Evolutionary conservation across 2,888 invertebrate genomes (phyloP).

Genomic region (Luperina nickerlii): DNA sequence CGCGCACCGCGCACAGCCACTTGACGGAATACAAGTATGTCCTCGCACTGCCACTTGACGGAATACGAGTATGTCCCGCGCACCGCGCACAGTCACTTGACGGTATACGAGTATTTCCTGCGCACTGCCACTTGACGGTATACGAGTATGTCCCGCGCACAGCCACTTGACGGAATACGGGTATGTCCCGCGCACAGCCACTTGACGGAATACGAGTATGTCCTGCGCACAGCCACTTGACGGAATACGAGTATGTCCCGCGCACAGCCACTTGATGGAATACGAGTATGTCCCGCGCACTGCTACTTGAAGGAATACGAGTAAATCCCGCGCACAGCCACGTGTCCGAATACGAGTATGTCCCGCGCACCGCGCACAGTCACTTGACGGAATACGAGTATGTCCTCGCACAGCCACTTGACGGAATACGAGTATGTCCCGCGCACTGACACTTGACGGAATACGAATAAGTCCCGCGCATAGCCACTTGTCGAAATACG

Average conservation of each 20-base stretch:
- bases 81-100: too few species aligned
- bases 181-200: not conserved
- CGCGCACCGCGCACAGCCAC: too few species aligned
- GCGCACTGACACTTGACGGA: too few species aligned
- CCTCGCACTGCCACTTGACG: not conserved
- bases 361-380: too few species aligned
- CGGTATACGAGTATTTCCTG: too few species aligned
- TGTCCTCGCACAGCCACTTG: not conserved
- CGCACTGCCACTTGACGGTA: not conserved
- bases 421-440: not conserved
- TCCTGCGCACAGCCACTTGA: too few species aligned
- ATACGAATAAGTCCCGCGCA: too few species aligned
- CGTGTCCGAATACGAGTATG: not conserved
- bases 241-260: too few species aligned
- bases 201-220: not conserved
- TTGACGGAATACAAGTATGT: too few species aligned
- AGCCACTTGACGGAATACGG: too few species aligned
- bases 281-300: not conserved
- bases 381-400: too few species aligned
- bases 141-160: not conserved
- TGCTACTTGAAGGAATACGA: not conserved
- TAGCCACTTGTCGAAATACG: not conserved
- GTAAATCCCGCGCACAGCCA: not conserved
- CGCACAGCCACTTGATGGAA: not conserved
- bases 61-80: not conserved